phyloP scores from a whole-genome alignment of 2,797 vertebrate species.

The Peromyscus aztecus region DNA sequence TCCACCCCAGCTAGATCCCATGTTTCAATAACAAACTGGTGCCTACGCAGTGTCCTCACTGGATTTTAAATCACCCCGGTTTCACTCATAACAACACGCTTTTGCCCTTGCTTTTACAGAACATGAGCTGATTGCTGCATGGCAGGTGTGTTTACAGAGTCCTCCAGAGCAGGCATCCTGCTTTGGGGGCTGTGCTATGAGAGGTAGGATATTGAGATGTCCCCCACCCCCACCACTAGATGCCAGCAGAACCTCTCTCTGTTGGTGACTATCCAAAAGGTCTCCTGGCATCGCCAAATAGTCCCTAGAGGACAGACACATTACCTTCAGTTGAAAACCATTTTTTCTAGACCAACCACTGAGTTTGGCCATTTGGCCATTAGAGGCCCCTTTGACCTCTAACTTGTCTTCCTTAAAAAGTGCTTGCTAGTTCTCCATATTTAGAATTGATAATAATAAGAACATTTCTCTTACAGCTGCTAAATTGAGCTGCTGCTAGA shows the following conservation, averaged over 20 bases:
- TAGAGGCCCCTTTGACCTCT: neutral
- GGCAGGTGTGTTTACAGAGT: neutral
- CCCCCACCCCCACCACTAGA: too few species aligned
- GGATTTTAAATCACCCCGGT: neutral
- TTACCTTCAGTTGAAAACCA: neutral
- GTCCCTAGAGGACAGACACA: neutral
- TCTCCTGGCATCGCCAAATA: neutral
- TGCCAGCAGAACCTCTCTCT: neutral
- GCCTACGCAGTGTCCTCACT: neutral
- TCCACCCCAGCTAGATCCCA: neutral
- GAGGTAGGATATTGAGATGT: neutral
- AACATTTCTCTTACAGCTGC: neutral
- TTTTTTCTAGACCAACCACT: neutral
- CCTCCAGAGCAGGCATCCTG: neutral
- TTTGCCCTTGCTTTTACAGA: neutral
- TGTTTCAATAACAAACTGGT: neutral
- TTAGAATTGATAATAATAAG: slow-evolving; percentile 6
- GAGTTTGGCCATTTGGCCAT: neutral
- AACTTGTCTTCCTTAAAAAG: neutral
- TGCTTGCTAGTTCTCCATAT: neutral
- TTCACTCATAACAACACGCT: neutral
- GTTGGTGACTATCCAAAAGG: neutral
- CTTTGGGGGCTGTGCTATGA: neutral
- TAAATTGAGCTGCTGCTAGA: neutral
- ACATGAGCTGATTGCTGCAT: neutral